Base-by-base conservation (phyloP, 92 coral and sea anemone genomes). In the Diadumene lineata region DNA sequence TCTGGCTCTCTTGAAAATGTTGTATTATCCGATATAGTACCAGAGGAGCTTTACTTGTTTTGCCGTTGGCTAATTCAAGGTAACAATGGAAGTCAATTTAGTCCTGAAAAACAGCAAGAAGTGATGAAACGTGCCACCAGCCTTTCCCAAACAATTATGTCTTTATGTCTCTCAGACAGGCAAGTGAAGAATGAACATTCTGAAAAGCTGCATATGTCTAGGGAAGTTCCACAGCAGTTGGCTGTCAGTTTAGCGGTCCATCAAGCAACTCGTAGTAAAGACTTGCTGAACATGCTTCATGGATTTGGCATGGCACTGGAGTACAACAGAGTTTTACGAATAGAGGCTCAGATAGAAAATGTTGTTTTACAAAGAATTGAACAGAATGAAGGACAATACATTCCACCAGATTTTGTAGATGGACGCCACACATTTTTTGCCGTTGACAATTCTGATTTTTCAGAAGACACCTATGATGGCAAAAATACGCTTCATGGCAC, bases 401-500 rank as follows among this genome's bases (percentile, higher is more conserved):
- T 85, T 24, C 89, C 90, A 28, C 86, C 84, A 70, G 83, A 81
- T 60, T 34, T 81, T 11, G 91, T 86, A 2, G 53, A 30, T 50
- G 90, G 84, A 66, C 43, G 86, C 7, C 90, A 73, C 58, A 55
- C 81, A 9, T 85, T 80, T 70, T 80, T 86, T 58, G 86, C 91
- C 28, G 33, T 81, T 11, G 91, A 81, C 69, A 86, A 86, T 74
- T 65, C 82, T 2, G 89, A 84, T 56, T 79, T 84, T 60, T 27
- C 60, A 28, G 86, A 86, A 33, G 91, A 86, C 74, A 86, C 84
- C 19, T 67, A 70, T 44, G 86, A 86, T 70, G 86, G 91, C 46
- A 32, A 71, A 50, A 18, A 62, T 48, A 86, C 86, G 7, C 50
- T 81, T n/a, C 83, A 76, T 68, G 91, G 86, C n/a, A 77, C 91